phyloP scores from a whole-genome alignment of 2,888 invertebrate genomes.

The Melieria omissa region DNA sequence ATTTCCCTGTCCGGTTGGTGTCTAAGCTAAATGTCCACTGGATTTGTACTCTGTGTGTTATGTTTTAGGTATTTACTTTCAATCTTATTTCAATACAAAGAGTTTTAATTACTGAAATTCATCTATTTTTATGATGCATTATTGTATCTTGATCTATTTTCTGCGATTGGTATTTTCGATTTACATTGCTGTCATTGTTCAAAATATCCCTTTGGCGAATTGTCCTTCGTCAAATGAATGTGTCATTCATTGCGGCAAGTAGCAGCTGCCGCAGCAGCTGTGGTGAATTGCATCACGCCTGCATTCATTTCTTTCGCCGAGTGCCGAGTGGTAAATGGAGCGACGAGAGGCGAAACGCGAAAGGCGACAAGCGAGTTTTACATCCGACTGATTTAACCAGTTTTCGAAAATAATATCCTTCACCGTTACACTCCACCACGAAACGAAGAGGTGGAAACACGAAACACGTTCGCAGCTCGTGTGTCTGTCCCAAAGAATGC shows the following conservation, averaged over 20 bases:
- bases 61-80: no score
- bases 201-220: background rate
- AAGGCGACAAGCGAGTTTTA: constrained; percentile 18
- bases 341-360: constrained; percentile 5
- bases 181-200: no score
- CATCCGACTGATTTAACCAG: constrained; percentile 27
- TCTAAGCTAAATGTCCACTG: no score
- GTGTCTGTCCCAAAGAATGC: constrained; percentile 34
- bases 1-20: no score
- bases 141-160: no score
- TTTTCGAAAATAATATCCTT: constrained; percentile 34
- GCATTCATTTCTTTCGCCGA: constrained; percentile 20
- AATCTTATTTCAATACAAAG: no score
- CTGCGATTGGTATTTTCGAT: no score
- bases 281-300: constrained; percentile 30
- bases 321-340: background rate
- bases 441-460: constrained; percentile 50
- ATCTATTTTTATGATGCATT: no score
- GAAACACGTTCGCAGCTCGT: constrained; percentile 42
- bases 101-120: no score
- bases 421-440: constrained; percentile 47
- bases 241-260: constrained; percentile 19
- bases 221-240: background rate
- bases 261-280: constrained; percentile 2
- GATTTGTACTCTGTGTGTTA: no score